Base-by-base conservation (phyloP, 2,888 invertebrate genomes). In the Pocota personata region DNA sequence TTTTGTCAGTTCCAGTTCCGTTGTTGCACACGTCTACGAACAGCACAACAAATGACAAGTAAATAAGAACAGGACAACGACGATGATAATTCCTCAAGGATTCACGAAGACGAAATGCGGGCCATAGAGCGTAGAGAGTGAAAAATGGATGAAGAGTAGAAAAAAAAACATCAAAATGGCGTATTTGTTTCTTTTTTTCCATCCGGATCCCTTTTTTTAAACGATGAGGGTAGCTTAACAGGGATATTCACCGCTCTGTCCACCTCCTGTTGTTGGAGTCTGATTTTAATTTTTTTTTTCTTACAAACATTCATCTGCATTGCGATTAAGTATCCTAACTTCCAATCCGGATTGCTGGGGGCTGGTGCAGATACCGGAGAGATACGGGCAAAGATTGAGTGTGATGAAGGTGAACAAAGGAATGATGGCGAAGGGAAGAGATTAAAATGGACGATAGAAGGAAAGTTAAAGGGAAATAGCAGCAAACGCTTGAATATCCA, bases 261-360 rank as follows among this genome's bases (percentile, higher is more conserved):
- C 35, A 14, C 10, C 50, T 12, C 2, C 24, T 21, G 57, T 48
- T 60, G 48, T 48, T 48, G 12, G 43, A 46, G 60, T 37, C n/a
- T 40, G 35, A 43, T 12, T 2, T 14, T 40, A 2, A 3, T 40
- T 14, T 40, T 40, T 66, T 19, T 55, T 35, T 43, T 55, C 35
- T 43, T 30, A n/a, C n/a, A n/a, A 46, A 66, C 57, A 48, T 71
- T 55, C 79, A 84, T 84, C 84, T 75, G 80, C 84, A 80, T 58
- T 80, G 80, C 84, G 71, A 75, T 76, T 75, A 71, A 80, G 71
- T 50, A 58, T 80, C 64, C 69, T 71, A 75, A 75, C 69, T 79
- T 84, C 40, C 55, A 73, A 62, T 69, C 69, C 64, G 64, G 48
- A 57, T 40, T 64, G 64, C 72, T 55, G 16, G 19, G 30, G 43